These are phyloP conservation scores for Orbicella faveolata DNA, from an alignment of 64 coral and sea anemone species.

Conservation along the genomic window DNA sequence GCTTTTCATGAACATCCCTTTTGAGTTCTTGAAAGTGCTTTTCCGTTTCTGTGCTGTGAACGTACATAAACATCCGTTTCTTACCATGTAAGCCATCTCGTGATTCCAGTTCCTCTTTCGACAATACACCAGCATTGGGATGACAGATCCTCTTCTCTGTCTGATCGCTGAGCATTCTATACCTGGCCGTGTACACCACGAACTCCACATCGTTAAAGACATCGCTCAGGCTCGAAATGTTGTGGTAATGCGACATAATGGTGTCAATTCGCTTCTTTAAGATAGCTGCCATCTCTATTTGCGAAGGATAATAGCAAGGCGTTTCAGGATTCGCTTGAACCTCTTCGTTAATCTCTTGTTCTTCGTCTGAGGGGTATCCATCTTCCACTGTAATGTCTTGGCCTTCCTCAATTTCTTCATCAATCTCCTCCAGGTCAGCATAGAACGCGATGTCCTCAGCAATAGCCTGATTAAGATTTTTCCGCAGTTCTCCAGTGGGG, in stretches of 20 bases:
- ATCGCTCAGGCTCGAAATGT: conserved; percentile 42
- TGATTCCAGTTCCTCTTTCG: conserved; percentile 23
- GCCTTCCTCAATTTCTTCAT: neutral
- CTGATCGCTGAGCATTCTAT: conserved; percentile 68
- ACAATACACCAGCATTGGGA: conserved; percentile 66
- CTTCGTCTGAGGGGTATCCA: conserved; percentile 3
- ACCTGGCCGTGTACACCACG: conserved; percentile 65
- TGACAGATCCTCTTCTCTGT: conserved; percentile 61
- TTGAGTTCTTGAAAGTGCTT: conserved; percentile 41
- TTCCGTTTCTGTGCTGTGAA: conserved; percentile 46
- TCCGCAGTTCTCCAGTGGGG: neutral
- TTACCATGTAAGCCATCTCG: neutral
- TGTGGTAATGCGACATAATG: conserved; percentile 63
- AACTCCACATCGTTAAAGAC: conserved; percentile 58
- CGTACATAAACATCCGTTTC: conserved; percentile 69
- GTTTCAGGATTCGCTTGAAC: conserved; percentile 14
- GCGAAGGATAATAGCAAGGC: conserved; percentile 67
- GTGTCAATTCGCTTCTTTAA: conserved; percentile 52
- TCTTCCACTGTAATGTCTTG: neutral
- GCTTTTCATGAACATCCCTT: conserved; percentile 27
- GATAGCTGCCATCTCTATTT: conserved; percentile 65
- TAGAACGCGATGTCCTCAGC: no score
- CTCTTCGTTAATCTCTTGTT: conserved; percentile 32
- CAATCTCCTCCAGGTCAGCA: neutral
- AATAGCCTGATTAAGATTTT: neutral